A percentile compares a stretch with the other conserved stretches of the same genome.
Conservation (phyloP, 2,888 invertebrate species). For the Escarpia spicata region DNA sequence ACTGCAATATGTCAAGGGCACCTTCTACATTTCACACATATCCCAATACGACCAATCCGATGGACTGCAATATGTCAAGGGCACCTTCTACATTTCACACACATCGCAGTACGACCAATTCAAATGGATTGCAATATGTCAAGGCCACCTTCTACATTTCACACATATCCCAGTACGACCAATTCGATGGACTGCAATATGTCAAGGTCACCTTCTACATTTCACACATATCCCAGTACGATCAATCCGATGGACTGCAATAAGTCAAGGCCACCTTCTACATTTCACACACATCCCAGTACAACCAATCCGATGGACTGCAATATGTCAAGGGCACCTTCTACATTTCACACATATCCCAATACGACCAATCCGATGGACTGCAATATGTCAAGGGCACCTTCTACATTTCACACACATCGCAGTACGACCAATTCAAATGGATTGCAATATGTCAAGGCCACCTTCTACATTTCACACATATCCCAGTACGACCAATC, state of each 20-base stretch:
- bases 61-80: conserved; percentile 73
- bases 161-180: conserved; percentile 77
- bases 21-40: conserved; percentile 76
- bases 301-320: conserved; percentile 74
- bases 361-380: conserved; percentile 71
- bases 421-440: conserved; percentile 71
- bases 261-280: conserved; percentile 20
- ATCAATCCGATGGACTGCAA: conserved; percentile 74
- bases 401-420: conserved; percentile 68
- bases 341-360: conserved; percentile 78
- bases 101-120: conserved; percentile 74
- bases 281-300: conserved; percentile 51
- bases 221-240: conserved; percentile 79
- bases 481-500: conserved; percentile 72
- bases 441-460: conserved; percentile 72
- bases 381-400: conserved; percentile 67
- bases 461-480: conserved; percentile 72
- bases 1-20: conserved; percentile 68
- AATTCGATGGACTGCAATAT: conserved; percentile 74
- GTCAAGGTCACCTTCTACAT: not conserved
- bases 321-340: conserved; percentile 39
- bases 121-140: conserved; percentile 74
- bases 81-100: conserved; percentile 54
- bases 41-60: conserved; percentile 69
- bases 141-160: conserved; percentile 63